These are phyloP conservation scores for Orientallactaga sibirica DNA, from an alignment of 2,797 vertebrate species.

Conservation along the genomic window DNA sequence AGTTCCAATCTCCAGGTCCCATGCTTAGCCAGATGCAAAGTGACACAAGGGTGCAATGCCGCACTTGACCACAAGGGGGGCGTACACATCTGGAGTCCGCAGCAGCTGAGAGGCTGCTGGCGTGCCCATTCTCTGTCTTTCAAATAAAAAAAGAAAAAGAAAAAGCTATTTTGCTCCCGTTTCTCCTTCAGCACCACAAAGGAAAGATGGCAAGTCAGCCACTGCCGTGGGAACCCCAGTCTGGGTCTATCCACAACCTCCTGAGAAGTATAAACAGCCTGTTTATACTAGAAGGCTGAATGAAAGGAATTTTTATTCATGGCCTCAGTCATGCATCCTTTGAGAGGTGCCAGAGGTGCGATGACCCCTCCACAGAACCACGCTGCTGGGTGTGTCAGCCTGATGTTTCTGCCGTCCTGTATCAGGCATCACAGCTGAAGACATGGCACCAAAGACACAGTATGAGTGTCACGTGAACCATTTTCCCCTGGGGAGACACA, in stretches of 20 bases:
- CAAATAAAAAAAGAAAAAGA: too few species aligned
- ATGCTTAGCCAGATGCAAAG: too few species aligned
- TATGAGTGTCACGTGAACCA: too few species aligned
- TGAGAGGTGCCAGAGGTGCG: neutral
- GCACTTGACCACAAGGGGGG: too few species aligned
- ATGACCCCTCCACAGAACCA: neutral
- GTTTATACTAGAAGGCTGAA: neutral
- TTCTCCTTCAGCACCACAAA: too few species aligned
- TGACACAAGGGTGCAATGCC: too few species aligned
- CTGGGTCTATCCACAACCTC: neutral
- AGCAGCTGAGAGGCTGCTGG: too few species aligned
- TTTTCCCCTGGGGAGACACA: too few species aligned
- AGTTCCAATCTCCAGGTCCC: too few species aligned
- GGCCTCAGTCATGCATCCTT: rapidly evolving
- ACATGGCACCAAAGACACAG: neutral
- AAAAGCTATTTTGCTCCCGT: too few species aligned
- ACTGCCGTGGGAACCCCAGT: neutral
- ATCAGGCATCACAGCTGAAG: neutral
- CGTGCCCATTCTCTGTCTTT: too few species aligned
- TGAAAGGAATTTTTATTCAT: neutral
- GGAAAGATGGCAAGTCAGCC: neutral
- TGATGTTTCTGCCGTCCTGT: neutral
- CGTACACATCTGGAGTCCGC: too few species aligned
- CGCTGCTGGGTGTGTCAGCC: neutral
- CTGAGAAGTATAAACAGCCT: neutral